Evolutionary conservation across 2,888 invertebrate genomes (phyloP), one percentile per base, ranked within the genome.

Genomic region (Rambutsinella grinnellia): DNA sequence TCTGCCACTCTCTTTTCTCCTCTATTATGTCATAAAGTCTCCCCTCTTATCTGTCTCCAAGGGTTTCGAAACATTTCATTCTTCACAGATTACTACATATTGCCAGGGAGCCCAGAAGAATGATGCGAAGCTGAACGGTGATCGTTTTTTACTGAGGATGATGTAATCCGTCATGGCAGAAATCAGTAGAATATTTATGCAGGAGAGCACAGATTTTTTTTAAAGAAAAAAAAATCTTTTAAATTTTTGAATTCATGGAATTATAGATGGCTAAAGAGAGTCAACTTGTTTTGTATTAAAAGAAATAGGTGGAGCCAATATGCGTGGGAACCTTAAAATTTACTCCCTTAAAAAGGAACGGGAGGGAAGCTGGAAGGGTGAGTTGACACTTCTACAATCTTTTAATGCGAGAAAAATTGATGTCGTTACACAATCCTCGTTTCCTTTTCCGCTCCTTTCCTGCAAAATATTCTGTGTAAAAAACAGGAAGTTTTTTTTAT

Each of bases 81-180:
- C n/a, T n/a, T n/a, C n/a, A n/a, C n/a, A n/a, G n/a, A n/a, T n/a
- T n/a, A n/a, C n/a, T n/a, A n/a, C n/a, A n/a, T n/a, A n/a, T n/a
- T n/a, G n/a, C n/a, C n/a, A n/a, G 24, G 46, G 21, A 27, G 51
- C 3, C 49, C 47, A 61, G 49, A 21, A 27, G 61, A 46, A 26
- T 51, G 28, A 15, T n/a, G 49, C 44, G 51, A 28, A 63, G 63
- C 27, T 27, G 62, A 47, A 62, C 27, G 26, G 23, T 44, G 23
- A 36, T 53, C 36, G 23, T 17, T 49, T 17, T 49, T 23, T 3
- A 54, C 6, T 13, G 3, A 6, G 23, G 5, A 23, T 72, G 58
- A 72, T 72, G 72, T 57, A 72, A 72, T 72, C 72, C 72, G 72
- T 72, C 72, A 72, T 72, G 72, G 65, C 60, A 72, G 60, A 72